Conservation (phyloP, 2,797 vertebrate species). For the Peromyscus melanophrys region DNA sequence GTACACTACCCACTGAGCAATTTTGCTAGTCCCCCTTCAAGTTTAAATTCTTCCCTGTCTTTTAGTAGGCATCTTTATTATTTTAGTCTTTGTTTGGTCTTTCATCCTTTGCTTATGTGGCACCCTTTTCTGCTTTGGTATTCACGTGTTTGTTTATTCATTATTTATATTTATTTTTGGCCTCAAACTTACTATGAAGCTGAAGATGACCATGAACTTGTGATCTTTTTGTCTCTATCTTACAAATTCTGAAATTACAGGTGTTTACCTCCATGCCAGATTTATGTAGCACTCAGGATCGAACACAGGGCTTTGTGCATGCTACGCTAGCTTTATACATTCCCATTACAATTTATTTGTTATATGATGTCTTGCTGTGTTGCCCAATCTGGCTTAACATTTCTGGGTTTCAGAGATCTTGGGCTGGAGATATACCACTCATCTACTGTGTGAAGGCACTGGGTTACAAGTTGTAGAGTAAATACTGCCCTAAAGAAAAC, state of each 20-base stretch:
- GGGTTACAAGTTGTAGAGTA: no score
- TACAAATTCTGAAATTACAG: neutral
- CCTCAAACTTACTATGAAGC: neutral
- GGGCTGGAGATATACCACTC: neutral
- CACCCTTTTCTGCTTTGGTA: neutral
- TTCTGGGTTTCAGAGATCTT: neutral
- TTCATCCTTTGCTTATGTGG: slow-evolving; percentile 54
- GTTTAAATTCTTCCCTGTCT: slow-evolving; percentile 22
- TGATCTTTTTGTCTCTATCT: neutral
- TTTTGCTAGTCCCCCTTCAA: neutral
- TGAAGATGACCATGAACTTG: neutral
- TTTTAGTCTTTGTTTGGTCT: slow-evolving; percentile 29
- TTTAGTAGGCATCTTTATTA: slow-evolving; percentile 24
- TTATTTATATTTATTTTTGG: neutral
- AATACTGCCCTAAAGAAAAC: neutral
- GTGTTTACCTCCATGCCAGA: neutral
- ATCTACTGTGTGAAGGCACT: neutral
- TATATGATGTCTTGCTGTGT: neutral
- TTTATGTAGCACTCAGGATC: neutral
- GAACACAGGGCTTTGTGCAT: neutral
- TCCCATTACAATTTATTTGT: neutral
- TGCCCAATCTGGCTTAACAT: neutral
- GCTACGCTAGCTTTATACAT: neutral
- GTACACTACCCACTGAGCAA: neutral
- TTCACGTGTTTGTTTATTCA: neutral